Percentiles rank a stretch among this genome's conserved stretches.
Conservation (phyloP, 2,888 invertebrate genomes). For the Hermodice carunculata region DNA sequence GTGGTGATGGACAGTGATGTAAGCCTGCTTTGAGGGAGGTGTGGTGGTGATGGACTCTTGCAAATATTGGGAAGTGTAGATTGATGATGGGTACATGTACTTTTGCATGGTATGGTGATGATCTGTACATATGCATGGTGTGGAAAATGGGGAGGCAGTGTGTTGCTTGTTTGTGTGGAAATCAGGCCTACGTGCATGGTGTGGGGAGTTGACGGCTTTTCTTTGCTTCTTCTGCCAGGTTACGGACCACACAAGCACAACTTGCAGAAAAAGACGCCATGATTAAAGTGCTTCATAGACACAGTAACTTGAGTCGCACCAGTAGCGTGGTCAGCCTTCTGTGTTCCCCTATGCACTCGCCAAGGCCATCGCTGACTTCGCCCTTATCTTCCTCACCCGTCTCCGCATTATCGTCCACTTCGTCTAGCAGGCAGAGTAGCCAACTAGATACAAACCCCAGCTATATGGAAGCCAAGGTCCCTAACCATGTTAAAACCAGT, state of each 20-base stretch:
- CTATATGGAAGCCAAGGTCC: slow-evolving; percentile 7
- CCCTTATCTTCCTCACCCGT: slow-evolving; percentile 11
- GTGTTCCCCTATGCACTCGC: slow-evolving; percentile 64
- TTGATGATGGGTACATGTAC: no score
- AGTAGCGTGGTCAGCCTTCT: slow-evolving; percentile 62
- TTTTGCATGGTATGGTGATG: no score
- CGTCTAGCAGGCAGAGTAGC: slow-evolving; percentile 33
- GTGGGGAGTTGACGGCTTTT: no score
- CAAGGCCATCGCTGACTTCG: slow-evolving; percentile 59
- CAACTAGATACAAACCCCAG: slow-evolving; percentile 21
- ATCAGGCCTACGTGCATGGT: no score
- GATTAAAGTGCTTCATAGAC: slow-evolving; percentile 84
- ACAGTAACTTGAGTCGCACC: slow-evolving; percentile 60
- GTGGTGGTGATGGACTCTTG: no score
- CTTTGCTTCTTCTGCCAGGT: slow-evolving; percentile 59
- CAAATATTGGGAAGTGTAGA: no score
- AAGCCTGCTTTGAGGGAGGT: no score
- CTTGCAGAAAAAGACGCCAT: slow-evolving; percentile 91
- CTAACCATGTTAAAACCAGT: slow-evolving; percentile 21
- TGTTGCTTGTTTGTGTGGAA: no score
- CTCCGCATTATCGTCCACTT: slow-evolving; percentile 14
- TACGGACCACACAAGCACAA: slow-evolving; percentile 89
- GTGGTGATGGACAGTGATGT: no score
- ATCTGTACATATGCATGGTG: no score
- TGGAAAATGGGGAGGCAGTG: no score